Conservation (phyloP, 2,797 vertebrate species). For the Halcyon badia region DNA sequence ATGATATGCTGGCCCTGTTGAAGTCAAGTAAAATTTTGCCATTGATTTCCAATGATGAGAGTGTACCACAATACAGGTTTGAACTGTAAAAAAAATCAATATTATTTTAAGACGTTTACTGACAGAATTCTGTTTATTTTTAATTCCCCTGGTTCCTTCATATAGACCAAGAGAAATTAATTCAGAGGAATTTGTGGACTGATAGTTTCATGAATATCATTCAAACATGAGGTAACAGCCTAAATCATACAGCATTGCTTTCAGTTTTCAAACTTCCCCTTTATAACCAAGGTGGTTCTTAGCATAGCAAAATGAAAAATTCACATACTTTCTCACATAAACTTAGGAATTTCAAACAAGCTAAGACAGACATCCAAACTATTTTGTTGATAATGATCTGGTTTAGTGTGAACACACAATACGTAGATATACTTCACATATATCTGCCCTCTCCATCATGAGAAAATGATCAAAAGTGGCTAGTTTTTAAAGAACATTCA, state of each 20-base stretch:
- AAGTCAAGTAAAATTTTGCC: constrained; percentile 46
- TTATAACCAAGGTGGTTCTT: not conserved
- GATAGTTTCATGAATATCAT: not conserved
- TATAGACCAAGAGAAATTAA: not conserved
- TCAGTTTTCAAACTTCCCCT: constrained; percentile 1
- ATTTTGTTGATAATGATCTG: not conserved
- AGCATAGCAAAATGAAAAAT: not conserved
- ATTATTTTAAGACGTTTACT: constrained; percentile 28
- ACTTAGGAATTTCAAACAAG: not conserved
- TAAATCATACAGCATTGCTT: not conserved
- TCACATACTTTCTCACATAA: not conserved
- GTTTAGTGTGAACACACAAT: not conserved
- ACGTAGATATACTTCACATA: not conserved
- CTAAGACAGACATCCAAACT: not conserved
- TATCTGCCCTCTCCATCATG: not conserved
- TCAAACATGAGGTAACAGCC: not conserved
- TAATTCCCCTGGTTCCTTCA: not conserved
- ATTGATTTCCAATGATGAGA: constrained; percentile 47
- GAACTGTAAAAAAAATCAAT: constrained; percentile 29
- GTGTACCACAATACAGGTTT: not conserved
- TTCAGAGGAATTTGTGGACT: not conserved
- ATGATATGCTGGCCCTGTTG: not conserved
- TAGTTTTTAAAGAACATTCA: not conserved
- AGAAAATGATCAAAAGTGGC: not conserved
- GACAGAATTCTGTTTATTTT: constrained; percentile 33